phyloP scores from a whole-genome alignment of 2,797 vertebrate species.

The Mus spretus region DNA sequence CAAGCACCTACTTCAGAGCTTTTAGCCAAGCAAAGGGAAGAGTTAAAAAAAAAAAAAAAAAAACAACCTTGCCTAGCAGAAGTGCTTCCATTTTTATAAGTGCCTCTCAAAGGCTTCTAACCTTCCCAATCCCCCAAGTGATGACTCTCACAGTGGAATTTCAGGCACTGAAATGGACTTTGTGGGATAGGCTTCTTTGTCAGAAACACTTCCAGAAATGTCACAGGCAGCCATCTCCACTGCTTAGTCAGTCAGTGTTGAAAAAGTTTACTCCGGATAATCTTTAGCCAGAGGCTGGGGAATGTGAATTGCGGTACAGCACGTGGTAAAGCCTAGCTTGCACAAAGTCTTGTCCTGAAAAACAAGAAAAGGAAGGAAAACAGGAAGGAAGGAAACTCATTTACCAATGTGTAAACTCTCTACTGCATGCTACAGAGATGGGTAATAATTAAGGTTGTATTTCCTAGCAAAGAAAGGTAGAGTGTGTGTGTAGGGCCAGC shows the following conservation, averaged over 20 bases:
- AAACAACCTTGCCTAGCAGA: slow-evolving; percentile 51
- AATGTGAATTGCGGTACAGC: background rate
- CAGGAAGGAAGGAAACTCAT: background rate
- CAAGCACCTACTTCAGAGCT: slow-evolving; percentile 68
- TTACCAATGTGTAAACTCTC: slow-evolving; percentile 27
- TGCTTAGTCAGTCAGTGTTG: background rate
- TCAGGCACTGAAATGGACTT: slow-evolving; percentile 28
- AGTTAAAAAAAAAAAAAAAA: slow-evolving; percentile 59
- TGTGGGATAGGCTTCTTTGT: slow-evolving; percentile 24
- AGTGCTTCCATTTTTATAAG: slow-evolving; percentile 75
- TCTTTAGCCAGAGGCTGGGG: slow-evolving; percentile 3
- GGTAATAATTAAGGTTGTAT: background rate
- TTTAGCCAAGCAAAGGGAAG: slow-evolving; percentile 59
- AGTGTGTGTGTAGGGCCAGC: background rate
- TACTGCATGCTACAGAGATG: background rate
- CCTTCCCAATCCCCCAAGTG: slow-evolving; percentile 9
- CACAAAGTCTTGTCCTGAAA: background rate
- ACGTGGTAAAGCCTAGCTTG: background rate
- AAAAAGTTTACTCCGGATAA: slow-evolving; percentile 54
- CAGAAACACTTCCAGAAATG: slow-evolving; percentile 9
- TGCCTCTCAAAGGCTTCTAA: slow-evolving; percentile 70
- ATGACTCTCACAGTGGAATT: slow-evolving; percentile 62
- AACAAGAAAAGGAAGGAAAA: background rate
- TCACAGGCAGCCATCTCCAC: background rate
- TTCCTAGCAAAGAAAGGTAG: background rate